phyloP scores from a whole-genome alignment of 2,113 vertebrate genomes.

The Brachypodius melanocephalos region DNA sequence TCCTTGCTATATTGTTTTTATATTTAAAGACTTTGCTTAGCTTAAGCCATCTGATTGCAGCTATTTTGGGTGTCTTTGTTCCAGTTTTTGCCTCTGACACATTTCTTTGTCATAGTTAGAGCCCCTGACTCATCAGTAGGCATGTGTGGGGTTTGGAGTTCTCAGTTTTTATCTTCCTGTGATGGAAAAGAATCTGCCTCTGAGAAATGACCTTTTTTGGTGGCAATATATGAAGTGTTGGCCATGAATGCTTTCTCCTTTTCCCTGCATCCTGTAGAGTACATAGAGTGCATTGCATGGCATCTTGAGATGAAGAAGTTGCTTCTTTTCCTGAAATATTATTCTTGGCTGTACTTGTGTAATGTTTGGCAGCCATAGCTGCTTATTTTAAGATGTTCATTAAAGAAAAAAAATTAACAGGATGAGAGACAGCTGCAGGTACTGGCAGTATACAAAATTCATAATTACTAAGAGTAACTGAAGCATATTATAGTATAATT shows the following conservation, averaged over 20 bases:
- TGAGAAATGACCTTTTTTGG: not conserved
- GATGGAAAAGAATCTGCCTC: not conserved
- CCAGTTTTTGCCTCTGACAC: slow-evolving; percentile 10
- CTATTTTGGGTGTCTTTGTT: not conserved
- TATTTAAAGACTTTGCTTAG: not conserved
- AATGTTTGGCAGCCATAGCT: slow-evolving; percentile 65
- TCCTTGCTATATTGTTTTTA: not conserved
- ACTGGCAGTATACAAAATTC: slow-evolving; percentile 74
- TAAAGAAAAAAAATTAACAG: slow-evolving; percentile 64
- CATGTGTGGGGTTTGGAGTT: not conserved
- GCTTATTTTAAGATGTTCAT: slow-evolving; percentile 65
- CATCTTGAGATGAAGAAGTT: slow-evolving; percentile 24
- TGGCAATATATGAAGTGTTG: not conserved
- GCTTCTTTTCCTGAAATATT: slow-evolving; percentile 41
- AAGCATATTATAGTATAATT: slow-evolving; percentile 75
- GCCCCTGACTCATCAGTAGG: not conserved
- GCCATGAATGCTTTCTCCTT: not conserved
- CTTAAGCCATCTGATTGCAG: not conserved
- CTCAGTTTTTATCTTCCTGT: not conserved
- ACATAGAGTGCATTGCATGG: not conserved
- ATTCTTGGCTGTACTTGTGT: slow-evolving; percentile 64
- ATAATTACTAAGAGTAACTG: slow-evolving; percentile 77
- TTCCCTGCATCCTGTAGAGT: not conserved
- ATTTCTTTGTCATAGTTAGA: not conserved
- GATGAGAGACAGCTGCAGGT: slow-evolving; percentile 79